Evolutionary conservation across 2,888 invertebrate species (phyloP).

Genomic region (Cantharis lateralis): DNA sequence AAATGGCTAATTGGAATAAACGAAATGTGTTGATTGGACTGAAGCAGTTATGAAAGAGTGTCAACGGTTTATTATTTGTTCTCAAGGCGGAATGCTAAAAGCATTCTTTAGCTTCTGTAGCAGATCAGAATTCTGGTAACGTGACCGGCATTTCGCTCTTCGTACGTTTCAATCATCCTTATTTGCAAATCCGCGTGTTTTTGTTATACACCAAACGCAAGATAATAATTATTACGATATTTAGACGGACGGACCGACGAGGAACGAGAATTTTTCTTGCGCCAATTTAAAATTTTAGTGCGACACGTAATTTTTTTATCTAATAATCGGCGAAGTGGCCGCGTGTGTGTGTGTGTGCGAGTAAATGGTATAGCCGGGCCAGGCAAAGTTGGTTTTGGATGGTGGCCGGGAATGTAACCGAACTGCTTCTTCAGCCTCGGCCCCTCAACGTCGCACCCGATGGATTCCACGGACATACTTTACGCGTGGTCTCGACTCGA

Average conservation of each 20-base stretch:
- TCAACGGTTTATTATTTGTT: slow-evolving; percentile 53
- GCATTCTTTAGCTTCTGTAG: slow-evolving; percentile 50
- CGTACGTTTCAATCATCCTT: slow-evolving; percentile 46
- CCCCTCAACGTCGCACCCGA: slow-evolving; percentile 40
- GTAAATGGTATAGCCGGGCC: slow-evolving; percentile 34
- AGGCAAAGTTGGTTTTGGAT: slow-evolving; percentile 32
- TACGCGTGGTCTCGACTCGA: slow-evolving; percentile 38
- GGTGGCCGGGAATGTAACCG: slow-evolving; percentile 45
- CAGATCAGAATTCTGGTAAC: slow-evolving; percentile 45
- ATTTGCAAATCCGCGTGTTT: slow-evolving; percentile 26
- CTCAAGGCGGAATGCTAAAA: slow-evolving; percentile 52
- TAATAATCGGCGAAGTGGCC: slow-evolving; percentile 7
- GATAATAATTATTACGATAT: background rate
- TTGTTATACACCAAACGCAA: background rate
- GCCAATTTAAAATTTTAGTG: background rate
- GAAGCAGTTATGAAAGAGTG: slow-evolving; percentile 49
- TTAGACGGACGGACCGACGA: background rate
- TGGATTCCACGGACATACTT: slow-evolving; percentile 44
- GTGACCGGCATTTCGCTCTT: slow-evolving; percentile 46
- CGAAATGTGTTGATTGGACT: slow-evolving; percentile 42
- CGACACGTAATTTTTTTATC: slow-evolving; percentile 10
- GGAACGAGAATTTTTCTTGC: background rate
- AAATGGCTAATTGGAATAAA: slow-evolving; percentile 40
- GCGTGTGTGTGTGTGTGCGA: slow-evolving; percentile 20
- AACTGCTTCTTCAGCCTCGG: slow-evolving; percentile 44